Conservation (phyloP, 2,888 invertebrate species). For the Cheilosia vulpina region DNA sequence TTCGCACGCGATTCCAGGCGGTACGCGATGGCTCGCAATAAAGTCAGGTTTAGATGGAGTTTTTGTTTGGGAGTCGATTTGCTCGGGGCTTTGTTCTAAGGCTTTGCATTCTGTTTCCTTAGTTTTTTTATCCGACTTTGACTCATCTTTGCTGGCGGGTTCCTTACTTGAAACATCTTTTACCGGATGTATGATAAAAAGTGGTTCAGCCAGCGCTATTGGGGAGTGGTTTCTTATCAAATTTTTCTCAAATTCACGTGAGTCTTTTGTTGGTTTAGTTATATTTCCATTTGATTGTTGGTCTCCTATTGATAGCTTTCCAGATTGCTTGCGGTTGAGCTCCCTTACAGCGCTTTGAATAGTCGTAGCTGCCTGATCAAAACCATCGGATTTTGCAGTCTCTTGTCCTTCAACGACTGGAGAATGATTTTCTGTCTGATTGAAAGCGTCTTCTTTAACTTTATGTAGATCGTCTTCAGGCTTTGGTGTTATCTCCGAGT, state of each 20-base stretch:
- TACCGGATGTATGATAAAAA: constrained; percentile 8
- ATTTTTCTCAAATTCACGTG: not conserved
- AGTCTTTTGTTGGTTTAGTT: no score
- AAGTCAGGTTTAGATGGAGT: not conserved
- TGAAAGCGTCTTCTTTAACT: not conserved
- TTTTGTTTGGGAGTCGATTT: not conserved
- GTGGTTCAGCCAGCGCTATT: constrained; percentile 29
- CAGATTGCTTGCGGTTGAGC: constrained; percentile 1
- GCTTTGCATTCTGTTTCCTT: not conserved
- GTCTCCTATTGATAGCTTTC: not conserved
- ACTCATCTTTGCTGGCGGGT: not conserved
- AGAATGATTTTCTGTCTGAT: not conserved
- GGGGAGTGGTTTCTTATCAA: not conserved
- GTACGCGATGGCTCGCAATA: not conserved
- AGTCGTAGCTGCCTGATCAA: constrained; percentile 30
- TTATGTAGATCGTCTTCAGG: not conserved
- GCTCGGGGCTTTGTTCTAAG: not conserved
- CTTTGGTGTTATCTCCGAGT: not conserved
- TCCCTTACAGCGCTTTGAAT: constrained; percentile 53
- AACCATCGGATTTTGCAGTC: not conserved
- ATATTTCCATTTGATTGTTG: not conserved
- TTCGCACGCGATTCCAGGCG: constrained; percentile 13
- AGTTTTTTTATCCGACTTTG: no score
- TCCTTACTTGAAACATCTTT: not conserved
- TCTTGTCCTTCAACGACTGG: not conserved